Conservation (phyloP, 2,888 invertebrate genomes). For the Dendrolimus pini region DNA sequence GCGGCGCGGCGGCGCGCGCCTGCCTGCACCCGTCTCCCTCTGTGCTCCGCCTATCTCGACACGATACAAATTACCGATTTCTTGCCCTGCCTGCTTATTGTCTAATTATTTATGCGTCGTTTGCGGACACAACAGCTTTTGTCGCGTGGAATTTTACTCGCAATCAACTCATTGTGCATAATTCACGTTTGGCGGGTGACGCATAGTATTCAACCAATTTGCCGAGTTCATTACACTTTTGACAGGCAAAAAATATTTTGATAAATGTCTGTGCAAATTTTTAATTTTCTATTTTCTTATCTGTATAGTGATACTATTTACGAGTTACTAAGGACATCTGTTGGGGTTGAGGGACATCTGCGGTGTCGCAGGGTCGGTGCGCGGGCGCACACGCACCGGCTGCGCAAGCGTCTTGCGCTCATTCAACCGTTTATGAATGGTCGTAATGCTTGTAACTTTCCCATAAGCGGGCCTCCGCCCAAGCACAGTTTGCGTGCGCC, state of each 20-base stretch:
- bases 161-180: neutral
- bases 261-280: constrained; percentile 7
- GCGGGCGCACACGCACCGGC: constrained; percentile 36
- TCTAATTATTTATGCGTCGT: constrained; percentile 73
- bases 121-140: constrained; percentile 54
- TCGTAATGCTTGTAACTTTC: constrained; percentile 66
- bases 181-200: constrained; percentile 47
- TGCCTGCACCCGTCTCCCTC: constrained; percentile 62
- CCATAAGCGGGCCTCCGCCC: constrained; percentile 60
- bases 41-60: constrained; percentile 64
- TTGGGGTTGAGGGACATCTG: constrained; percentile 37
- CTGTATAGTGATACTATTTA: no score
- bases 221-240: constrained; percentile 65
- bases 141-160: constrained; percentile 61
- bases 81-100: constrained; percentile 72
- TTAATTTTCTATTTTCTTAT: constrained; percentile 7
- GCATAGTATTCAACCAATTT: constrained; percentile 54
- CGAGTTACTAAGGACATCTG: constrained; percentile 18
- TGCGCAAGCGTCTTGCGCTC: constrained; percentile 57
- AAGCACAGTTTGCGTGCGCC: constrained; percentile 35
- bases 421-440: constrained; percentile 72
- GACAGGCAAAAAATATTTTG: constrained; percentile 4
- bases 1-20: constrained; percentile 59
- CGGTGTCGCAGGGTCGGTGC: constrained; percentile 46
- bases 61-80: constrained; percentile 73